These are phyloP conservation scores for Alces alces DNA, from an alignment of 2,113 vertebrate genomes.

Conservation along the genomic window DNA sequence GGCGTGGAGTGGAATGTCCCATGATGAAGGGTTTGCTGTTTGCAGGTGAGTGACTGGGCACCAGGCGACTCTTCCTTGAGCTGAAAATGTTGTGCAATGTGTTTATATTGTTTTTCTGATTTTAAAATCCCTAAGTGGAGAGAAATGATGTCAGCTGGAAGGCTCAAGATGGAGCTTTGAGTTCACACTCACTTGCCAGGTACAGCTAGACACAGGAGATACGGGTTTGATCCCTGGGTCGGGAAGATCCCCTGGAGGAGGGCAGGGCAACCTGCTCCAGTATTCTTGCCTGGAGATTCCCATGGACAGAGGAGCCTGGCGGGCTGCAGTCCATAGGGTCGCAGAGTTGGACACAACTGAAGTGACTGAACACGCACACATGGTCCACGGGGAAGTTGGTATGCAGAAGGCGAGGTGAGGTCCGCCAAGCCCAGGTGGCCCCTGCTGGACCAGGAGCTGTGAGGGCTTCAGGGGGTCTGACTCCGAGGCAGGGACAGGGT, in stretches of 20 bases:
- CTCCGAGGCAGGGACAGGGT: neutral
- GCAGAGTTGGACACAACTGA: neutral
- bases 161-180: neutral
- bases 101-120: neutral
- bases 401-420: neutral
- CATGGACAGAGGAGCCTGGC: neutral
- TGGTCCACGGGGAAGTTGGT: neutral
- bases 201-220: neutral
- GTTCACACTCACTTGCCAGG: neutral
- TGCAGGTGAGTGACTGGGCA: neutral
- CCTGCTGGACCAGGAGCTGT: neutral
- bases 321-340: neutral
- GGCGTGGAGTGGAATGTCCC: fast-evolving
- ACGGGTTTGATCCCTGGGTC: fast-evolving
- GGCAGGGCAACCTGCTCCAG: neutral
- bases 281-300: neutral
- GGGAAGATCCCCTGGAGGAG: neutral
- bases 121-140: neutral
- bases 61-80: neutral
- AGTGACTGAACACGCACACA: neutral
- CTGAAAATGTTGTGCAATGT: neutral
- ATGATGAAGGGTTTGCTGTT: neutral
- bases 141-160: neutral
- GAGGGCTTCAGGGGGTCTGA: neutral
- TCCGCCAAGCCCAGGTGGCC: neutral